Percentiles rank a stretch among this genome's conserved stretches.
Evolutionary conservation across 23 tunicate genomes (phyloP).

Genomic region (Trididemnum nubilum): DNA sequence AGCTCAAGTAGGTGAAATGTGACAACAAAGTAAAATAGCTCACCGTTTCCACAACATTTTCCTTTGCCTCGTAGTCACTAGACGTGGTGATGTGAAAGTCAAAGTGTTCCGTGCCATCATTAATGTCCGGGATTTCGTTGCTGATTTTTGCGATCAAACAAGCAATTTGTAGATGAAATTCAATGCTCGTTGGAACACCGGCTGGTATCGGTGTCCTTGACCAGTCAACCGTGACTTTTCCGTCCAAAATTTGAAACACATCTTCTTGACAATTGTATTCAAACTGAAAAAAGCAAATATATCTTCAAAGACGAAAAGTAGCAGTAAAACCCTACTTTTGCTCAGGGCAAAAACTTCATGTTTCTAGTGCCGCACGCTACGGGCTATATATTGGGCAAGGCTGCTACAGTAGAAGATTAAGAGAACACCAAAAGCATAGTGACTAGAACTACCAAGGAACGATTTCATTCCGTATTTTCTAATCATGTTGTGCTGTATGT

Average conservation of each 20-base stretch:
- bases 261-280: conserved; percentile 34
- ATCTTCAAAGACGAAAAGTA: too few relatives aligned
- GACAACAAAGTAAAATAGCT: too few relatives aligned
- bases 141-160: conserved; percentile 30
- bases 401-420: too few relatives aligned
- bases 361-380: too few relatives aligned
- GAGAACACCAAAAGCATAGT: too few relatives aligned
- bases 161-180: conserved; percentile 14
- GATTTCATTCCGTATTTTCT: too few relatives aligned
- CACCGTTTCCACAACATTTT: conserved; percentile 19
- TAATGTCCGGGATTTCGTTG: conserved; percentile 32
- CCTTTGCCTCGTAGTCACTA: conserved; percentile 29
- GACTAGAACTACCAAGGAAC: too few relatives aligned
- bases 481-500: too few relatives aligned
- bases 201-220: conserved; percentile 18
- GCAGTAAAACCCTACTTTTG: too few relatives aligned
- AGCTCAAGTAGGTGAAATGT: too few relatives aligned
- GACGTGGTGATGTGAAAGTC: conserved; percentile 45
- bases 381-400: too few relatives aligned
- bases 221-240: conserved; percentile 40
- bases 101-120: conserved; percentile 38
- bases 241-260: conserved; percentile 45
- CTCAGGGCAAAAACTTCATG: too few relatives aligned
- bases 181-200: conserved; percentile 29
- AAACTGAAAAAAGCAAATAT: conserved; percentile 24